A percentile compares a stretch with the other conserved stretches of the same genome.
Evolutionary conservation across 2,113 vertebrate genomes (phyloP).

Genomic region (Ovis canadensis): DNA sequence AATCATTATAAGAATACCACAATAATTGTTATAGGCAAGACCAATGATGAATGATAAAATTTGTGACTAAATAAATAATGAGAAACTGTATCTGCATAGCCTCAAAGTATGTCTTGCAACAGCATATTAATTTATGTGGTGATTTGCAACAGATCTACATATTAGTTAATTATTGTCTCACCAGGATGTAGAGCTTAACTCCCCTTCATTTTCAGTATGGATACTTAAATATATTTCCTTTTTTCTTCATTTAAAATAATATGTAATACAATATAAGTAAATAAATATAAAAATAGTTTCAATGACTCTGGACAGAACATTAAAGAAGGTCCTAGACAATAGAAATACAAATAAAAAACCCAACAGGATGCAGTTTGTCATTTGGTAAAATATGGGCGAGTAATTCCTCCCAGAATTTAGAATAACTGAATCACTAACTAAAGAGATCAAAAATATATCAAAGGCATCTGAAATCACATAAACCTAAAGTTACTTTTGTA

Average conservation of each 20-base stretch:
- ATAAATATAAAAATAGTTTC: not conserved
- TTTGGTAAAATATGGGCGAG: not conserved
- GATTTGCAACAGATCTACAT: not conserved
- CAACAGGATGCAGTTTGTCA: not conserved
- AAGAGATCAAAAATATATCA: not conserved
- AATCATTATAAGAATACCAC: not conserved
- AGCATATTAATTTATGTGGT: not conserved
- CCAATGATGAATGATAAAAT: not conserved
- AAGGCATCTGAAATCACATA: not conserved
- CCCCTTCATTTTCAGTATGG: rapidly evolving
- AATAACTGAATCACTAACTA: not conserved
- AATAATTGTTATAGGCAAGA: not conserved
- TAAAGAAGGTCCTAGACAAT: not conserved
- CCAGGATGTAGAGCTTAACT: not conserved
- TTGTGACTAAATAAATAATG: not conserved
- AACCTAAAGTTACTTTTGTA: not conserved
- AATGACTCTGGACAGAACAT: not conserved
- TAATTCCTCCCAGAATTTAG: not conserved
- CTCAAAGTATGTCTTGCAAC: not conserved
- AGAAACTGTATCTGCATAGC: not conserved
- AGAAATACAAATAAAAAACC: not conserved
- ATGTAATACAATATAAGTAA: not conserved
- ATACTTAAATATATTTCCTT: not conserved
- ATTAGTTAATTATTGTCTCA: not conserved
- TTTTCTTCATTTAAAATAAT: not conserved